phyloP scores from a whole-genome alignment of 1,140 invertebrate species.

The Oscheius sp. region DNA sequence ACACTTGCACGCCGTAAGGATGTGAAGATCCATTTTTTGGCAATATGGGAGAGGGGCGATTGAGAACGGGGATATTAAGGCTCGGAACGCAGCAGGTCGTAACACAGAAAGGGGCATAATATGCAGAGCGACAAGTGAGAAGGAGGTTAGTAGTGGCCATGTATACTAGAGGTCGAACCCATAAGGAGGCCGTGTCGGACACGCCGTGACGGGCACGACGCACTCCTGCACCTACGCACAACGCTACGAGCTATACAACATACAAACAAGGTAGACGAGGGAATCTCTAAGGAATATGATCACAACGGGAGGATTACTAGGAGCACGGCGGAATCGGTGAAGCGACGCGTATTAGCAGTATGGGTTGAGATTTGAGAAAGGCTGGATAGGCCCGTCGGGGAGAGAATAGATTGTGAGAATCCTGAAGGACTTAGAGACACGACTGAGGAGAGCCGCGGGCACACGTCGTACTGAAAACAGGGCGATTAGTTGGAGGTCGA shows the following conservation, averaged over 20 bases:
- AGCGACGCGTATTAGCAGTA: not conserved
- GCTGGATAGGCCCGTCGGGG: constrained; percentile 3
- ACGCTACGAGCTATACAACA: no score
- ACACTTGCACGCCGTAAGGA: constrained; percentile 8
- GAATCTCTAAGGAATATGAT: no score
- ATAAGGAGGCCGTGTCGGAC: no score
- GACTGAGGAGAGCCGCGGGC: not conserved
- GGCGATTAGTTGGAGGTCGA: not conserved
- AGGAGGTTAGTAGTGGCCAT: no score
- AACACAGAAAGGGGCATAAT: not conserved
- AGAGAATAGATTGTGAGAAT: not conserved
- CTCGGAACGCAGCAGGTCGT: no score
- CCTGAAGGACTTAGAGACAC: not conserved
- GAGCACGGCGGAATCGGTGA: not conserved
- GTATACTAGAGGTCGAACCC: no score
- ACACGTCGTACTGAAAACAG: constrained; percentile 2
- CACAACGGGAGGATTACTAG: not conserved
- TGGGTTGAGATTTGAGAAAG: constrained; percentile 1
- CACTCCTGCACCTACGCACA: no score
- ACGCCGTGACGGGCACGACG: no score
- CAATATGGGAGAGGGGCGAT: no score
- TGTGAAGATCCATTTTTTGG: constrained; percentile 7
- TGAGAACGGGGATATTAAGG: no score
- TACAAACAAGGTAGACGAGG: no score
- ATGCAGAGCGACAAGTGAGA: not conserved